phyloP scores from a whole-genome alignment of 2,797 vertebrate genomes.

The Petrocephalus schoutedeni region DNA sequence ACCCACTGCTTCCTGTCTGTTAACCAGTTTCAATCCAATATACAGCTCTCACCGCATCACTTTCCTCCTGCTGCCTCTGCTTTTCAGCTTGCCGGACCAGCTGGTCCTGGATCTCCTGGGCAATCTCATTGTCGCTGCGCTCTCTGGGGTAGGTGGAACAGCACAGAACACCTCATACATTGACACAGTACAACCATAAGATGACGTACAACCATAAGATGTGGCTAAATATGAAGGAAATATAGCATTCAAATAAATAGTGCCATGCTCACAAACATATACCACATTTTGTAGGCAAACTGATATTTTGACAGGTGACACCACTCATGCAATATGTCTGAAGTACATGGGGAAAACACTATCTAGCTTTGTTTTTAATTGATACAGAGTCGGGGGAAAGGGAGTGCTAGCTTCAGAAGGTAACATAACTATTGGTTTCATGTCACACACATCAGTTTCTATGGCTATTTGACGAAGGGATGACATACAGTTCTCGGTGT shows the following conservation, averaged over 20 bases:
- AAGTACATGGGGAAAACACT: background rate
- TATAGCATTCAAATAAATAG: background rate
- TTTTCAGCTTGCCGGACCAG: slow-evolving; percentile 66
- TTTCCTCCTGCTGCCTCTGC: slow-evolving; percentile 67
- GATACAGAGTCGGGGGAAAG: too few species aligned
- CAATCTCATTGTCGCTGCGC: slow-evolving; percentile 67
- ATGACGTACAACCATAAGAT: background rate
- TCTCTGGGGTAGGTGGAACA: slow-evolving; percentile 48
- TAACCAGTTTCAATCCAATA: too few species aligned
- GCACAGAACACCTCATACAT: background rate
- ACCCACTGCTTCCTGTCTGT: too few species aligned
- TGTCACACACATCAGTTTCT: background rate
- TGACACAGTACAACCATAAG: background rate
- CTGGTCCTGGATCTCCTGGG: slow-evolving; percentile 76
- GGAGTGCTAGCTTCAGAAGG: background rate
- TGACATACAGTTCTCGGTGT: slow-evolving; percentile 74
- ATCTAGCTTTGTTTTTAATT: background rate
- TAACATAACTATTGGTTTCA: background rate
- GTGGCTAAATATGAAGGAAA: background rate
- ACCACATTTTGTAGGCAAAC: background rate
- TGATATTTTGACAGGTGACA: background rate
- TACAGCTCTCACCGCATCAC: slow-evolving; percentile 61
- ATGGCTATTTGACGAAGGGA: too few species aligned
- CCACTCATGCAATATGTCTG: background rate
- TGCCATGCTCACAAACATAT: background rate